Base-by-base conservation (phyloP, 2,888 invertebrate species). In the Drosophila sordidula region DNA sequence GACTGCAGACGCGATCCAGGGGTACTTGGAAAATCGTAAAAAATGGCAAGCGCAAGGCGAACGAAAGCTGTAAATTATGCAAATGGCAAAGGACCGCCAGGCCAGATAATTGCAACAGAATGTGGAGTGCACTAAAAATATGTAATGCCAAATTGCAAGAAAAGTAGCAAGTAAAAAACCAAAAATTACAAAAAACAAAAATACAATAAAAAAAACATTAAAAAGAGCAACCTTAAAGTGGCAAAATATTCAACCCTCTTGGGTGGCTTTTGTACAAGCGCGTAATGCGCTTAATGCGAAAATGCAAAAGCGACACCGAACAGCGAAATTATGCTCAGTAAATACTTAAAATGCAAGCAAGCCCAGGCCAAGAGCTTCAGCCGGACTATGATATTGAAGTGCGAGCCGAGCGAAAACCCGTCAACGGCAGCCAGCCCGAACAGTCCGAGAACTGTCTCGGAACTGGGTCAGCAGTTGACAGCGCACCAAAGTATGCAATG, bases 221-320 rank as follows among this genome's bases (percentile, higher is more conserved):
- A 65, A 58, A 47, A 16, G 42, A 34, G 22, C 65, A 61, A 38
- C 58, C 38, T 41, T 57, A 42, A 51, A 62, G 57, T 50, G 44
- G 52, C 34, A 42, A 29, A 45, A 38, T 46, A 74, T 54, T 63
- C 52, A 67, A 16, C 36, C 42, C 56, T 32, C 57, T 73, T 29
- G 22, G 32, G 32, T 34, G 42, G 34, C 52, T 32, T 45, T 65
- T 74, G 51, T 64, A 66, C 54, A 66, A 62, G 62, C 65, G 69
- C 68, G 76, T 80, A 86, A 83, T 86, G 83, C 80, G 80, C 80
- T 86, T 86, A 88, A 88, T 83, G 87, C 88, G 80, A 76, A 82
- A 76, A 75, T 72, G 71, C 70, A 78, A 69, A 75, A 75, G 82
- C 82, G 88, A 81, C 78, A 83, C 69, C 57, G 70, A 74, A 69